Evolutionary conservation across 2,797 vertebrate species (phyloP), one percentile per base, ranked within the genome.

Genomic region (Sebastiscus tertius): DNA sequence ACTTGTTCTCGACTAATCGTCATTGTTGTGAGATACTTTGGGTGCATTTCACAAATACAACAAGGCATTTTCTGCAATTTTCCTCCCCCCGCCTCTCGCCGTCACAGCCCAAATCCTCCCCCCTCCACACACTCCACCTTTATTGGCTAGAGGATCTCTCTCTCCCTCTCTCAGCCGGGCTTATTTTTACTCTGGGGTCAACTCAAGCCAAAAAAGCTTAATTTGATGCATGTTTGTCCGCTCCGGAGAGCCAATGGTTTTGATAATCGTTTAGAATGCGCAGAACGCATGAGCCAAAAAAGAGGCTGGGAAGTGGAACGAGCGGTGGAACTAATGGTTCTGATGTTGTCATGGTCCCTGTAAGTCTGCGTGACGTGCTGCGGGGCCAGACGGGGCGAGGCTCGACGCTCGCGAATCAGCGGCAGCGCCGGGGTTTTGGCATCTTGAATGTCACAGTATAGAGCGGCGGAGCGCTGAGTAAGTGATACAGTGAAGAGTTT

Each of bases 21-120:
- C 88, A 80, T 86, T 87, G 89, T 92, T 90, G 78, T 46, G 65
- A 86, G 83, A 87, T 88, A 81, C 80, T 84, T 86, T 86, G 80
- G 88, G 82, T 85, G 81, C 72, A 81, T 92, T 92, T 89, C 85
- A 83, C 84, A 87, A 92, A 92, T 73, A 89, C 86, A 85, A 90
- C 82, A 62, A 89, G 64, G 72, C 78, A 29, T 84, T 92, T 90
- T 85, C 46, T 14, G 65, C 71, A 42, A 16, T 82, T 68, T 73
- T 65, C 64, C 22, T 70, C 20, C 27, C 26, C 36, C 59, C 56
- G 3, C 13, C 14, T 71, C 39, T 33, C 1, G 2, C 8, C 10
- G 2, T 16, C 49, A 20, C 29, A 77, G 59, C 31, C 52, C 56
- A 66, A 80, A 62, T 58, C 56, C 39, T 29, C 39, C 8, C 46